A percentile compares a stretch with the other conserved stretches of the same genome.
Conservation (phyloP, 2,888 invertebrate genomes). For the Uropetala carovei region DNA sequence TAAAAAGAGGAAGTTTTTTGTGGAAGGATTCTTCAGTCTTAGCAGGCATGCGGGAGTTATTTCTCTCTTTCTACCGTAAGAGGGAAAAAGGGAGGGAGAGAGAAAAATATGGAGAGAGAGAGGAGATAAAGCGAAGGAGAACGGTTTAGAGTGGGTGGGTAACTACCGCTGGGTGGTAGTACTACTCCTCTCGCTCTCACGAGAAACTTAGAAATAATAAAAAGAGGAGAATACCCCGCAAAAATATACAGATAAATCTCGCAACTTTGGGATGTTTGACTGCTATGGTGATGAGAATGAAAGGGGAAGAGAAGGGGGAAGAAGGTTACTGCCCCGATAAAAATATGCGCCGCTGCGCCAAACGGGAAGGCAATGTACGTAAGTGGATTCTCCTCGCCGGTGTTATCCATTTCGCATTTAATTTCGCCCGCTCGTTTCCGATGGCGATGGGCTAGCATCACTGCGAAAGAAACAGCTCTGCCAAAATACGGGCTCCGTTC, state of each 20-base stretch:
- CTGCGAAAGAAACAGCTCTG: no score
- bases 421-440: background rate
- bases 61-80: background rate
- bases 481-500: no score
- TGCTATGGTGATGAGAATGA: background rate
- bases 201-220: background rate
- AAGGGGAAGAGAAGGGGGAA: background rate
- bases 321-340: conserved; percentile 4
- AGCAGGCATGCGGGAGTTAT: background rate
- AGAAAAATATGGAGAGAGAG: background rate
- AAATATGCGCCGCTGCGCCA: background rate
- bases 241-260: conserved; percentile 21
- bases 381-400: background rate
- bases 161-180: background rate
- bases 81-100: background rate
- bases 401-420: background rate
- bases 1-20: conserved; percentile 52
- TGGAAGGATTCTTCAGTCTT: conserved; percentile 60
- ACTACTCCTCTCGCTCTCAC: conserved; percentile 10
- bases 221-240: background rate
- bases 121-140: background rate
- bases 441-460: no score
- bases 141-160: background rate
- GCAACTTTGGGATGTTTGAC: background rate
- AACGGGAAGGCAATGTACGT: background rate